These are phyloP conservation scores for Bubalus kerabau DNA, from an alignment of 2,113 vertebrate genomes.

Conservation along the genomic window DNA sequence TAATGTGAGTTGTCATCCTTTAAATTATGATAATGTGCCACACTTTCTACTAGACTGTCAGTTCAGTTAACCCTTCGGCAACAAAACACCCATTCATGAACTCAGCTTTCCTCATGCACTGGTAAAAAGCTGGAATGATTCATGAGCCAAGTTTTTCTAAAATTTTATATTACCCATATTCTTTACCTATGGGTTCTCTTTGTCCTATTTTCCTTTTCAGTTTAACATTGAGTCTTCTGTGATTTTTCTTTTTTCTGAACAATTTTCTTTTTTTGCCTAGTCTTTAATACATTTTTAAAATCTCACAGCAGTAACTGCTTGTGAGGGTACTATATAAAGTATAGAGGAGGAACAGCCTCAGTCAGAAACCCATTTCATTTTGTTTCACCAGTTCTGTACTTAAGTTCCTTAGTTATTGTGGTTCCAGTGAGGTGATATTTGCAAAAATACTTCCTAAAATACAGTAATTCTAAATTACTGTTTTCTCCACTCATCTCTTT, in stretches of 20 bases:
- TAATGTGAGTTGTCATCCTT: constrained; percentile 78
- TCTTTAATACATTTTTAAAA: neutral
- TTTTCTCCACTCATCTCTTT: neutral
- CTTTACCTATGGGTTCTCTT: neutral
- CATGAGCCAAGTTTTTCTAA: neutral
- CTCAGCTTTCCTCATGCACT: neutral
- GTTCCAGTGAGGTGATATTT: neutral
- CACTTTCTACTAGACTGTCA: neutral
- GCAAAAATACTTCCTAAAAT: neutral
- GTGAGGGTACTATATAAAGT: neutral
- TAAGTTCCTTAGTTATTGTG: neutral
- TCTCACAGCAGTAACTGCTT: neutral
- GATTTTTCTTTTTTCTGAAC: neutral
- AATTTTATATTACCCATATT: neutral
- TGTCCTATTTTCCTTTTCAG: neutral
- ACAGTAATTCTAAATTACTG: neutral
- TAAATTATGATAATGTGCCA: neutral
- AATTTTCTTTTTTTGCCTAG: neutral
- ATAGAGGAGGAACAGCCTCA: neutral
- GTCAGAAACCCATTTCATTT: neutral
- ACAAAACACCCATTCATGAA: neutral
- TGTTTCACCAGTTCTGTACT: neutral
- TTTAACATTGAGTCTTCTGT: neutral
- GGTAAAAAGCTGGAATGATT: neutral
- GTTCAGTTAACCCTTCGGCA: neutral